Base-by-base conservation (phyloP, 2,888 invertebrate species). In the Tryphoninae sp. region DNA sequence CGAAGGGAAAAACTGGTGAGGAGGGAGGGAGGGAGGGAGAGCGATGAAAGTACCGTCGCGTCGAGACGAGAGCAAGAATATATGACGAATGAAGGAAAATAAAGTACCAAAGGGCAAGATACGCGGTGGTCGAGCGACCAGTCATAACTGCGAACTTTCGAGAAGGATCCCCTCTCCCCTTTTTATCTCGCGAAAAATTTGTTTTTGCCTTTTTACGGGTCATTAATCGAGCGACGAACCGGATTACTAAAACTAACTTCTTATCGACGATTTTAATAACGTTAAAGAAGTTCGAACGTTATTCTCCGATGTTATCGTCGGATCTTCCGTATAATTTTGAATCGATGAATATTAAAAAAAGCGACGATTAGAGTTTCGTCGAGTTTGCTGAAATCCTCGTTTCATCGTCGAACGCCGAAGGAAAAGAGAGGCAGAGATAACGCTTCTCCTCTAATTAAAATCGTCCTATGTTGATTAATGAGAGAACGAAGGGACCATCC, bases 381-480 rank as follows among this genome's bases (percentile, higher is more conserved):
- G 42, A 69, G 42, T 58, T 42, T 22, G n/a, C 55, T 23, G 40
- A 73, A 11, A 16, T 33, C 19, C 4, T 3, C 33, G 16, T 40
- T 61, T 58, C 33, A 49, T 62, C 19, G 42, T 62, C 19, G 42
- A 13, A 26, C 13, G 45, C 13, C 26, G 16, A 65, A 26, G 11
- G 65, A 75, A 65, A 65, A 16, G 33, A 42, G 55, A 53, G 6
- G 22, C 42, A 23, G 42, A 45, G 19, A 51, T 51, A 13, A 40
- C 33, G 33, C 19, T 49, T 49, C 13, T 40, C 73, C 40, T 19
- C 19, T 49, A 75, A 74, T 74, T 65, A 74, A 74, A 74, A 53
- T 11, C n/a, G 53, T 64, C 23, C 42, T 6, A 7, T 16, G 13
- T 33, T 74, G 74, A 74, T 74, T 64, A 53, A 65, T 64, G 64